These are phyloP conservation scores for Prenolepis imparis DNA, from an alignment of 2,888 invertebrate species.

Conservation along the genomic window DNA sequence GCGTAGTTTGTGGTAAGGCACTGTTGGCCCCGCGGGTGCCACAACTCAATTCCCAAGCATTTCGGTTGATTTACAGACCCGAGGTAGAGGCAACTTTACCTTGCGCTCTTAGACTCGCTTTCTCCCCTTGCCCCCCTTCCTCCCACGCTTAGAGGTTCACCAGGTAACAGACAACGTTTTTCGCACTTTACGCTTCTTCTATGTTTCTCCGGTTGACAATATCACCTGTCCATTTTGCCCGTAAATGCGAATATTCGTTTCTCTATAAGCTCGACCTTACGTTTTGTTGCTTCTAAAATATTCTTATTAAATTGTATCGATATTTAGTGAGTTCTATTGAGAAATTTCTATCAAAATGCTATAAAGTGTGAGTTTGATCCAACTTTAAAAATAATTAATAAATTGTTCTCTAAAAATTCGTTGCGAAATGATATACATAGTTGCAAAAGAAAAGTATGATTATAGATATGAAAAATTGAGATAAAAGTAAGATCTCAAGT, in stretches of 20 bases:
- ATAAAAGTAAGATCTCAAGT: constrained; percentile 25
- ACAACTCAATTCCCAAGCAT: constrained; percentile 82
- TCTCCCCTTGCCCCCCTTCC: constrained; percentile 19
- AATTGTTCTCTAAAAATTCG: too few relatives aligned
- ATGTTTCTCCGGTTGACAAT: constrained; percentile 31
- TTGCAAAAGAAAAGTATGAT: background rate
- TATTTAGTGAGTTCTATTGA: too few relatives aligned
- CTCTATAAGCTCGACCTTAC: background rate
- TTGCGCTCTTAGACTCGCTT: constrained; percentile 55
- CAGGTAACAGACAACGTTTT: constrained; percentile 26
- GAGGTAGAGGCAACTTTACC: constrained; percentile 65
- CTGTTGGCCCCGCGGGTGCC: constrained; percentile 77
- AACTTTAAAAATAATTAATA: too few relatives aligned
- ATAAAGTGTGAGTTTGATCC: too few relatives aligned
- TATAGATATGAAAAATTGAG: background rate
- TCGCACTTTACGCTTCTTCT: constrained; percentile 13
- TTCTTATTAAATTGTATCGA: background rate
- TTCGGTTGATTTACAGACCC: constrained; percentile 81
- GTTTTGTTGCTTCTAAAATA: background rate
- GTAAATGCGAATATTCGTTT: constrained; percentile 7
- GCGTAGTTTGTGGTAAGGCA: constrained; percentile 73
- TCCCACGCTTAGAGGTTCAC: constrained; percentile 9
- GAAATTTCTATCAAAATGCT: too few relatives aligned
- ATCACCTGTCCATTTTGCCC: constrained; percentile 16
- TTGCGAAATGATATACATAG: background rate